Evolutionary conservation across 1,140 invertebrate species (phyloP), one percentile per base, ranked within the genome.

Genomic region (Diachasma alloeum): DNA sequence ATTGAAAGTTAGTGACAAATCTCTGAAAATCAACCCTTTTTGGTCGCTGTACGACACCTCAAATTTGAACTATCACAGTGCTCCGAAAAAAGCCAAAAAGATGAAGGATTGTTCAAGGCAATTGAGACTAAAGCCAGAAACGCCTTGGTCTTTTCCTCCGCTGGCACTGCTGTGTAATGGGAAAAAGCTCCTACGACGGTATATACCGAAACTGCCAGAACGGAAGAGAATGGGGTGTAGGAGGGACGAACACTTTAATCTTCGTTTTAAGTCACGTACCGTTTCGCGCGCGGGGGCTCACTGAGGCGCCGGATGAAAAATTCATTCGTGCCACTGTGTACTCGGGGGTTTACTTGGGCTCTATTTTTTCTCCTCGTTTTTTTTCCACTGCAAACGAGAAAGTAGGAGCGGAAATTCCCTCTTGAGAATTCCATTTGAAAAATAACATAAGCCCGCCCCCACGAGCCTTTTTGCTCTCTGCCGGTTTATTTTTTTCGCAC

Each of bases 261-360:
- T 84, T 81, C 81, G 81, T 80, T 83, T 83, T 83, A 83, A 84
- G 82, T 81, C 81, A 82, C 82, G 80, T 81, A 82, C 77, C 81
- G 83, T 85, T 83, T 83, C 81, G 84, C 84, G 81, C 81, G 79
- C 48, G 48, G 48, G 48, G 48, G 48, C n/a, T 15, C 48, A 24
- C 63, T 83, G 83, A 83, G 81, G 82, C 78, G 82, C 79, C 76
- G 80, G 81, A 83, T 83, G 82, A 83, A 83, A 83, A 83, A 83
- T 85, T 84, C 84, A 85, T 87, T 83, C 83, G 59, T 67, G 26
- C 46, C 39, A 72, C 71, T 42, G 56, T 74, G 39, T 75, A 68
- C 46, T 75, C 73, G 26, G 59, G 73, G 73, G 67, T 75, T 75
- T 75, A 68, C 63, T 74, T 74, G 48, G 48, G 13, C 48, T 53